Conservation (phyloP, 2,797 vertebrate species). For the Antennarius maculatus region DNA sequence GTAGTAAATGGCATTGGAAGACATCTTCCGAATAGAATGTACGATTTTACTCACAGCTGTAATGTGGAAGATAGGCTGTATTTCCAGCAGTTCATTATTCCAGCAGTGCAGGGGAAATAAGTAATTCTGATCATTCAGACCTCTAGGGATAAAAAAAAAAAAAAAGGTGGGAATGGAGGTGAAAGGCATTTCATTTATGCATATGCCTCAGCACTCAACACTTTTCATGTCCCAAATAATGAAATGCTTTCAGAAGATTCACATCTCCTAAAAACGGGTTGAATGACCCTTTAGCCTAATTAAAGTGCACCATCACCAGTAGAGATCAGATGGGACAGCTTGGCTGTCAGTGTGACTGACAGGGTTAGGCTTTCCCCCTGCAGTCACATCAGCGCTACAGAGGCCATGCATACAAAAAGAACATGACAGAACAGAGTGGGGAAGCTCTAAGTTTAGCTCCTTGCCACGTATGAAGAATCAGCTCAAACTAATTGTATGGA, state of each 20-base stretch:
- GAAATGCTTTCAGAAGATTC: constrained; percentile 61
- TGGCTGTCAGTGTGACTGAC: constrained; percentile 78
- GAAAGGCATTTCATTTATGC: constrained; percentile 1
- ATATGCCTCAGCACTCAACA: constrained; percentile 38
- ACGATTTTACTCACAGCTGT: constrained; percentile 6
- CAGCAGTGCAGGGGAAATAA: constrained; percentile 18
- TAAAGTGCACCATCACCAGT: constrained; percentile 67
- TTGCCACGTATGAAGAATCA: constrained; percentile 48
- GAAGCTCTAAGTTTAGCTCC: constrained; percentile 64
- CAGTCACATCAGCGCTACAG: constrained; percentile 72
- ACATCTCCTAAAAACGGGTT: constrained; percentile 60
- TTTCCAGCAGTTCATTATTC: constrained; percentile 40
- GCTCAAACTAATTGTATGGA: constrained; percentile 68
- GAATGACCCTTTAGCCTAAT: constrained; percentile 78
- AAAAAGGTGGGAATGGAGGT: constrained; percentile 24
- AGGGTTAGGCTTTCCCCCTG: constrained; percentile 68
- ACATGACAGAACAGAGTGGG: constrained; percentile 44
- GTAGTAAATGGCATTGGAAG: constrained; percentile 1
- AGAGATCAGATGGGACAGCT: constrained; percentile 71
- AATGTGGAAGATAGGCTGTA: constrained; percentile 16
- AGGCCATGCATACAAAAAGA: constrained; percentile 65
- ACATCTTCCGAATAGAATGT: not conserved
- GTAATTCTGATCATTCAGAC: constrained; percentile 42
- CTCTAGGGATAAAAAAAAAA: constrained; percentile 19
- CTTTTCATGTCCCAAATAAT: constrained; percentile 47